These are phyloP conservation scores for Cariama cristata DNA, from an alignment of 2,113 vertebrate genomes.

Conservation along the genomic window DNA sequence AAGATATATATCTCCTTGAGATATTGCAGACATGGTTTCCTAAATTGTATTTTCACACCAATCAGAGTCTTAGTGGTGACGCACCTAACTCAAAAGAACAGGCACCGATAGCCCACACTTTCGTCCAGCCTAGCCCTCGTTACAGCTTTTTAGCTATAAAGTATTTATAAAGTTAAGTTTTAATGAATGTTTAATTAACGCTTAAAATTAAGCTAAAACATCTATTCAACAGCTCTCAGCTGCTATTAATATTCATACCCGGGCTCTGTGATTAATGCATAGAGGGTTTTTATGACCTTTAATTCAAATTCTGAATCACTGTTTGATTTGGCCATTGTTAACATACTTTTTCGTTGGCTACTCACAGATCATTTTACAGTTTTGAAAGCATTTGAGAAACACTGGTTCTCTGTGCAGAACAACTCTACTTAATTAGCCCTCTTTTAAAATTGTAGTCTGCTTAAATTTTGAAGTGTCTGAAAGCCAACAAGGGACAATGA, in stretches of 20 bases:
- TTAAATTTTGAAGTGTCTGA: background rate
- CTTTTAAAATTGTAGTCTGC: constrained; percentile 15
- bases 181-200: constrained; percentile 53
- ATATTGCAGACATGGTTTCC: background rate
- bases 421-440: constrained; percentile 14
- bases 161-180: constrained; percentile 38
- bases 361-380: constrained; percentile 45
- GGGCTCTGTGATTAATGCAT: constrained; percentile 45
- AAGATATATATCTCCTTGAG: background rate
- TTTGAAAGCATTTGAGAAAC: constrained; percentile 52
- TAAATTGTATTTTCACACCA: background rate
- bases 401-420: constrained; percentile 31
- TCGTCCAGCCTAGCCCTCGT: background rate
- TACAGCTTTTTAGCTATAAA: background rate
- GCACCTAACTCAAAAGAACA: background rate
- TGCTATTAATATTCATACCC: constrained; percentile 61
- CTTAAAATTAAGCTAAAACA: constrained; percentile 41
- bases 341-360: constrained; percentile 49
- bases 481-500: constrained; percentile 16
- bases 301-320: constrained; percentile 61
- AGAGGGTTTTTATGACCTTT: constrained; percentile 60
- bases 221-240: constrained; percentile 25
- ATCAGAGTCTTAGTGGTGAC: background rate
- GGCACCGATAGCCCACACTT: background rate
- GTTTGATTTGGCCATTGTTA: constrained; percentile 69